phyloP scores from a whole-genome alignment of 2,888 invertebrate species.

The Oasisia sp. region DNA sequence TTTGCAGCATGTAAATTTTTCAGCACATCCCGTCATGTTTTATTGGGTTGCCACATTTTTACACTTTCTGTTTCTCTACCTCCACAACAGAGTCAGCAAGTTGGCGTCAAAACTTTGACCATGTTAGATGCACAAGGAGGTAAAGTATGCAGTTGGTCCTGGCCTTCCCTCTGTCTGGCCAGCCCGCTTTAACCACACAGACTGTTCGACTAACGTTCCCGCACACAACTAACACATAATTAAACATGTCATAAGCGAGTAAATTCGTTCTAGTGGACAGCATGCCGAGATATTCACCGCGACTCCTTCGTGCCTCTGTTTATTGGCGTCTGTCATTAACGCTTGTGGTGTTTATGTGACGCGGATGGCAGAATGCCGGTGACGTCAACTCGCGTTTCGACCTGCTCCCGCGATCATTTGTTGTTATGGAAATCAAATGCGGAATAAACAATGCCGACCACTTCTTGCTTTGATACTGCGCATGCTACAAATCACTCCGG shows the following conservation, averaged over 20 bases:
- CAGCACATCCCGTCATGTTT: not conserved
- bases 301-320: not conserved
- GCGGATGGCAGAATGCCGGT: not conserved
- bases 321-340: not conserved
- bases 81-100: constrained; percentile 91
- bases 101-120: constrained; percentile 99
- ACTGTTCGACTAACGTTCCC: not conserved
- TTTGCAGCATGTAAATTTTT: not conserved
- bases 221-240: not conserved
- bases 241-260: not conserved
- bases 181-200: not conserved
- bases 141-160: constrained; percentile 74
- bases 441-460: not conserved
- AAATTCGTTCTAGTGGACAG: not conserved
- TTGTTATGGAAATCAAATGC: not conserved
- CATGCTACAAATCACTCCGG: not conserved
- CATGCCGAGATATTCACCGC: not conserved
- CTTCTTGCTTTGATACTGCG: not conserved
- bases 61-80: constrained; percentile 7
- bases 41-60: constrained; percentile 20
- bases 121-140: constrained; percentile 99
- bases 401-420: not conserved
- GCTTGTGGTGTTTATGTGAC: not conserved
- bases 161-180: not conserved
- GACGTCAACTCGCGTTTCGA: not conserved